Base-by-base conservation (phyloP, 2,113 vertebrate genomes). In the Dryoscopus gambensis region DNA sequence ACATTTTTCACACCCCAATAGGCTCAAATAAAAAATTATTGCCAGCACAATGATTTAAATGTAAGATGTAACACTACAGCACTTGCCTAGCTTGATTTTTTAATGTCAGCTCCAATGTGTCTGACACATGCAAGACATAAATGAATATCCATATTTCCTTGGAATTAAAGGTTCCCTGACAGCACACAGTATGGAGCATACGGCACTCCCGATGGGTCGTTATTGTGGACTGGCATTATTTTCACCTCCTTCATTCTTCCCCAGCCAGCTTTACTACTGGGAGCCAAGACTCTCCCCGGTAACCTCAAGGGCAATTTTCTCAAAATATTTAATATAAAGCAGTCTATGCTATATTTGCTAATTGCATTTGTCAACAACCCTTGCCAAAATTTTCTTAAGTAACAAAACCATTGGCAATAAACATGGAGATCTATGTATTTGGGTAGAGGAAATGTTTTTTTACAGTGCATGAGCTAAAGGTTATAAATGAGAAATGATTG, bases 1-100 rank as follows among this genome's bases (percentile, higher is more conserved):
- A 92, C 71, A 91, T 96, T 95, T 95, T 97, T 97, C 95, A 97
- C 94, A 95, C 93, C 62, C 89, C 86, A 95, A 96, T 86, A 90
- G 59, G 74, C 86, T 96, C 89, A 96, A 95, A 97, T 93, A 93
- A 94, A 96, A 97, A 89, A 88, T 65, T 92, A 91, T 97, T 97
- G 96, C 97, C 94, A 90, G 87, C 71, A 88, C 57, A 84, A 88
- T 89, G 46, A 85, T 95, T 97, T 95, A 93, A 93, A 96, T 93
- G 94, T 95, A 97, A 93, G 90, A 95, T 88, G 74, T 90, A 95
- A 79, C 94, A 97, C 85, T 94, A 77, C 80, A 95, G 76, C 92
- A 90, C 92, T 96, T 92, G 80, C 91, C 62, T 97, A 78, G 77
- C 76, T 95, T 92, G 84, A 94, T 91, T 89, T 95, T 78, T 95